Percentiles rank a stretch among this genome's conserved stretches.
Evolutionary conservation across 1,140 invertebrate species (phyloP).

Genomic region (Pteromalus puparum): DNA sequence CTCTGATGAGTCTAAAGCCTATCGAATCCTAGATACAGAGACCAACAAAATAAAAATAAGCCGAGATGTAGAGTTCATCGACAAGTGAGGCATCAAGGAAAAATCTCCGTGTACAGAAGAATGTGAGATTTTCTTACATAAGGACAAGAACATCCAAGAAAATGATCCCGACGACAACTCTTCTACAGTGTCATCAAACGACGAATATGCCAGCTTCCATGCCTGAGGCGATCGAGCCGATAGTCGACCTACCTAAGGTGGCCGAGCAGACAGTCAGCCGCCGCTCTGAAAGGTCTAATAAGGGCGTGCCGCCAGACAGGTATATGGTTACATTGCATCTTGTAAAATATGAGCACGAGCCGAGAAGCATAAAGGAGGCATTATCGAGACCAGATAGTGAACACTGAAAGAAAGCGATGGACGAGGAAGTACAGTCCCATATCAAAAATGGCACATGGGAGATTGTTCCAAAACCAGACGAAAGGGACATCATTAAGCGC

Average conservation of each 20-base stretch:
- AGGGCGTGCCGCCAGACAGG: not conserved
- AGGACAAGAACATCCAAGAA: not conserved
- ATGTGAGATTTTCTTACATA: not conserved
- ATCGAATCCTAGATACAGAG: conserved; percentile 55
- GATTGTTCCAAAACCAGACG: too few species aligned
- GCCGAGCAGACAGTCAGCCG: not conserved
- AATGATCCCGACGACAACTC: not conserved
- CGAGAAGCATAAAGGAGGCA: conserved; percentile 13
- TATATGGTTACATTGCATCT: not conserved
- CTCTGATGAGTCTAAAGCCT: conserved; percentile 57
- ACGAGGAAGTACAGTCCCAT: conserved; percentile 60
- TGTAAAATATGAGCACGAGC: not conserved
- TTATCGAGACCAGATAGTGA: conserved; percentile 14
- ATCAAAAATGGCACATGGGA: too few species aligned
- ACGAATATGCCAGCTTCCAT: not conserved
- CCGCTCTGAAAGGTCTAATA: not conserved
- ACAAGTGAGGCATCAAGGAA: conserved; percentile 32
- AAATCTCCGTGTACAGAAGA: too few species aligned
- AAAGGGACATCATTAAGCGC: too few species aligned
- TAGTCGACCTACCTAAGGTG: not conserved
- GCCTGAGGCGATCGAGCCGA: too few species aligned
- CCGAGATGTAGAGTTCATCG: conserved; percentile 60
- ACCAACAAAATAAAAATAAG: conserved; percentile 58
- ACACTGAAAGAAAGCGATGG: conserved; percentile 63
- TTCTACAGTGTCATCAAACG: not conserved